phyloP scores from a whole-genome alignment of 1,140 invertebrate species.

The Bombus ignitus region DNA sequence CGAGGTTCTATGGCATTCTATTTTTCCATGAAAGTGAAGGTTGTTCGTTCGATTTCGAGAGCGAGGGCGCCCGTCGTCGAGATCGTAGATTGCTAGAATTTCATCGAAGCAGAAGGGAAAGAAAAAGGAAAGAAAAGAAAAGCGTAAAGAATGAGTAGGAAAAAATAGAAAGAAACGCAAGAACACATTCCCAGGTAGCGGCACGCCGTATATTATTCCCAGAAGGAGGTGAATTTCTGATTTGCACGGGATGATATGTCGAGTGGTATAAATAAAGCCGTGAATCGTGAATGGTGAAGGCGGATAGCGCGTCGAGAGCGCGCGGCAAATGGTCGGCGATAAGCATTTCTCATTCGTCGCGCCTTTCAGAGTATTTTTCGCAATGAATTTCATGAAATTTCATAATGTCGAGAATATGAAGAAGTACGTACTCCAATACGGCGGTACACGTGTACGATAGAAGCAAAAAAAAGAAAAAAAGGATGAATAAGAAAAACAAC shows the following conservation, averaged over 20 bases:
- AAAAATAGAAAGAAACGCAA: background rate
- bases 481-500: constrained; percentile 28
- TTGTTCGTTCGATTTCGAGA: constrained; percentile 29
- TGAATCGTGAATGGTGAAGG: constrained; percentile 52
- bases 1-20: constrained; percentile 2
- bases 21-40: constrained; percentile 33
- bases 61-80: constrained; percentile 62
- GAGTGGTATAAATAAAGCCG: constrained; percentile 30
- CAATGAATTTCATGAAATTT: constrained; percentile 87
- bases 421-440: constrained; percentile 28
- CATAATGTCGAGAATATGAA: constrained; percentile 79
- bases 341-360: constrained; percentile 71
- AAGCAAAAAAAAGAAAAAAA: constrained; percentile 33
- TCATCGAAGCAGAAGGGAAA: constrained; percentile 32
- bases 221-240: constrained; percentile 66
- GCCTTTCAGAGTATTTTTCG: constrained; percentile 76
- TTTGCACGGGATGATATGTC: constrained; percentile 54
- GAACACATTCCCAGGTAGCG: constrained; percentile 72
- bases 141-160: background rate
- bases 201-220: constrained; percentile 65
- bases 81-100: constrained; percentile 57
- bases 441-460: constrained; percentile 47
- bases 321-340: constrained; percentile 68
- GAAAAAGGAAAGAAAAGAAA: background rate
- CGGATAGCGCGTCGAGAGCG: constrained; percentile 66